Evolutionary conservation across 2,797 vertebrate species (phyloP).

Genomic region (Leuciscus waleckii): DNA sequence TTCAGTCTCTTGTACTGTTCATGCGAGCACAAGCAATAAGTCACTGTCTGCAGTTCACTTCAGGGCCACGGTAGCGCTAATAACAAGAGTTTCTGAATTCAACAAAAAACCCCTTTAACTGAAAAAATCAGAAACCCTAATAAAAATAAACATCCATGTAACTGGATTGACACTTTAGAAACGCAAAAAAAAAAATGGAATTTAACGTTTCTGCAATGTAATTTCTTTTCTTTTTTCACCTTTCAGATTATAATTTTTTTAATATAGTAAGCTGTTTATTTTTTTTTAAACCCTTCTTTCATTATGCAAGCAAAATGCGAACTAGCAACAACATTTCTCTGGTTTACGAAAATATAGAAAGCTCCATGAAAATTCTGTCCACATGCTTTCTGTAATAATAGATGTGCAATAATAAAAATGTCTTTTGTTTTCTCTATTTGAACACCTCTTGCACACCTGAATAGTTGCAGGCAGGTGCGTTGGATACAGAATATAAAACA

Average conservation of each 20-base stretch:
- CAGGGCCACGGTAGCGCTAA: too few relatives aligned
- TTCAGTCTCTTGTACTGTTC: too few relatives aligned
- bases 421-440: not conserved
- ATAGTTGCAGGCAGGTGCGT: conserved; percentile 10
- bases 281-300: not conserved
- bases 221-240: not conserved
- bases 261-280: not conserved
- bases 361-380: not conserved
- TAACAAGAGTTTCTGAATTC: too few relatives aligned
- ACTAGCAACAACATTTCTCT: not conserved
- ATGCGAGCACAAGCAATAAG: too few relatives aligned
- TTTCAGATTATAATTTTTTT: not conserved
- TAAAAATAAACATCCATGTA: not conserved
- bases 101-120: not conserved
- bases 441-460: not conserved
- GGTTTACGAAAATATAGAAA: not conserved
- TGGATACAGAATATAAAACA: not conserved
- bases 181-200: not conserved
- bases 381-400: not conserved
- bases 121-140: not conserved
- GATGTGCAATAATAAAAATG: not conserved
- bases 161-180: not conserved
- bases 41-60: too few relatives aligned
- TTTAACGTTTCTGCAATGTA: not conserved
- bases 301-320: not conserved